A percentile compares a stretch with the other conserved stretches of the same genome.
Evolutionary conservation across 2,797 vertebrate species (phyloP).

Genomic region (Enteromius radiatus): DNA sequence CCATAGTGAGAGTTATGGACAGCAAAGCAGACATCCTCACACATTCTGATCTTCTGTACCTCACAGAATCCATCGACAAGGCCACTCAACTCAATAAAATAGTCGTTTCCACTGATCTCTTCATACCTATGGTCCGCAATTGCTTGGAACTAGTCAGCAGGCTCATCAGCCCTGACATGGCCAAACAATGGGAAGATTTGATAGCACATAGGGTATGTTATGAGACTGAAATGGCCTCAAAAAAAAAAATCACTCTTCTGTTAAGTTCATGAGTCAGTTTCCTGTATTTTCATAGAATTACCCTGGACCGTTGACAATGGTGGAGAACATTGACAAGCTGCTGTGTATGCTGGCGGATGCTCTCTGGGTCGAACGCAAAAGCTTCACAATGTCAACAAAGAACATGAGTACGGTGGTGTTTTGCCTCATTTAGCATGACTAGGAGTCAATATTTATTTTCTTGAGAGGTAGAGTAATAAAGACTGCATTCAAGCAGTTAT

Average conservation of each 20-base stretch:
- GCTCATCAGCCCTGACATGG: slow-evolving; percentile 73
- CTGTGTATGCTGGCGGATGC: slow-evolving; percentile 74
- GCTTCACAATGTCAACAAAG: slow-evolving; percentile 76
- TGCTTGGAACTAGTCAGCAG: slow-evolving; percentile 75
- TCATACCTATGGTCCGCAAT: slow-evolving; percentile 74
- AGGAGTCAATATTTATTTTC: background rate
- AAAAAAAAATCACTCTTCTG: background rate
- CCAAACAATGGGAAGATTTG: slow-evolving; percentile 70
- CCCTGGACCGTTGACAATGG: slow-evolving; percentile 72
- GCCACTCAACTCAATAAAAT: slow-evolving; percentile 53
- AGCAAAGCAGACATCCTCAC: slow-evolving; percentile 63
- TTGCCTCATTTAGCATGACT: background rate
- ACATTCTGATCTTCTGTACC: slow-evolving; percentile 69
- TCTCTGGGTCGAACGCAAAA: slow-evolving; percentile 67
- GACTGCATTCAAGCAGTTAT: background rate
- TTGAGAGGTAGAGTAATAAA: slow-evolving; percentile 4
- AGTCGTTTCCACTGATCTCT: slow-evolving; percentile 60
- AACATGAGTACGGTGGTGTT: slow-evolving; percentile 75
- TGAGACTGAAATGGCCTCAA: background rate
- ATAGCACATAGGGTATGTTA: slow-evolving; percentile 71
- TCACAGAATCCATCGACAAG: slow-evolving; percentile 70
- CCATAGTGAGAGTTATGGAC: slow-evolving; percentile 68
- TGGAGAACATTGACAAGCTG: slow-evolving; percentile 77
- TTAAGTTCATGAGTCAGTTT: background rate
- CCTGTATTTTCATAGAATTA: slow-evolving; percentile 65